Conservation (phyloP, 2,888 invertebrate genomes). For the Coleophora flavipennella region DNA sequence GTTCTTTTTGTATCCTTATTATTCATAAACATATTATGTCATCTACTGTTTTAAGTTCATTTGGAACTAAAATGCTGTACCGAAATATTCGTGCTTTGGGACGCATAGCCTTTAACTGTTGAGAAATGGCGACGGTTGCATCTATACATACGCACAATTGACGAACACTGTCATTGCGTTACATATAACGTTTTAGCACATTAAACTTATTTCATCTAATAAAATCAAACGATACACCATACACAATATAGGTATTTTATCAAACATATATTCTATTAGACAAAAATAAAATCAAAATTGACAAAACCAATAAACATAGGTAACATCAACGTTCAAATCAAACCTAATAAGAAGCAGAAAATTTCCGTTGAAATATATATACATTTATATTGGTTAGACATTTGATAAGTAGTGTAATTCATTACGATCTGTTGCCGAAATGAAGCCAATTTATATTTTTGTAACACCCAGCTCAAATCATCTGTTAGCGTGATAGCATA, state of each 20-base stretch:
- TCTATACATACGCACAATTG: conserved; percentile 60
- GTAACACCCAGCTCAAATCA: conserved; percentile 71
- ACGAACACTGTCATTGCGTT: conserved; percentile 68
- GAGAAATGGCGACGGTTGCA: conserved; percentile 45
- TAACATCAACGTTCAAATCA: conserved; percentile 48
- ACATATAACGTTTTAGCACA: conserved; percentile 72
- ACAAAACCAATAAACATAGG: conserved; percentile 43
- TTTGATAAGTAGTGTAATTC: conserved; percentile 35
- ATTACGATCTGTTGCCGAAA: conserved; percentile 73
- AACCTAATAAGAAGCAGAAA: conserved; percentile 56
- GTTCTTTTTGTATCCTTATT: conserved; percentile 15
- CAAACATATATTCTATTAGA: conserved; percentile 25
- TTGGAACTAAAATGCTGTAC: conserved; percentile 40
- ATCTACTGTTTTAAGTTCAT: background rate
- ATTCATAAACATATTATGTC: conserved; percentile 1
- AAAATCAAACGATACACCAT: conserved; percentile 50
- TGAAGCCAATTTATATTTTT: conserved; percentile 55
- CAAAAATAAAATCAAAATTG: conserved; percentile 9
- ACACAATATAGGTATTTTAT: conserved; percentile 34
- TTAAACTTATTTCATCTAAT: conserved; percentile 53
- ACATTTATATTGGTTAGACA: conserved; percentile 27
- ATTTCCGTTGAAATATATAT: conserved; percentile 40
- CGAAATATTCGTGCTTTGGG: conserved; percentile 43
- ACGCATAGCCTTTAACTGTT: conserved; percentile 49
- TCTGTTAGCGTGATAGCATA: conserved; percentile 21